Evolutionary conservation across 2,113 vertebrate species (phyloP).

Genomic region (Mobula birostris): DNA sequence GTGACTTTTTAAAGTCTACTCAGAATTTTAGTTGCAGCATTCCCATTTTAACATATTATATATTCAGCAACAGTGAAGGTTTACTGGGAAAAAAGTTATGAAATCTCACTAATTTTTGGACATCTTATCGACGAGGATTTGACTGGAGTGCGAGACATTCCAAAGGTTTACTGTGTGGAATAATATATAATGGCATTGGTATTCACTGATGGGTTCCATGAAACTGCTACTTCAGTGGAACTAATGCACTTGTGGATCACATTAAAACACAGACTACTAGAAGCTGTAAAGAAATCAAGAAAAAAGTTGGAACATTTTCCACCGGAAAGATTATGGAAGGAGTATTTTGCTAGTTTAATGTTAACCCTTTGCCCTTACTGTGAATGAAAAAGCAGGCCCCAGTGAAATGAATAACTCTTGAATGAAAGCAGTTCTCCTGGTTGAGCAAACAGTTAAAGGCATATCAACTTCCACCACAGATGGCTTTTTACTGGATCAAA

Average conservation of each 20-base stretch:
- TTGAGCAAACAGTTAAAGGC: constrained; percentile 18
- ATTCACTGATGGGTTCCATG: constrained; percentile 57
- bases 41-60: constrained; percentile 56
- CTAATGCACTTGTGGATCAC: constrained; percentile 57
- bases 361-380: constrained; percentile 22
- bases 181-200: constrained; percentile 61
- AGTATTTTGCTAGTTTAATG: background rate
- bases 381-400: background rate
- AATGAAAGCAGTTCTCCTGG: background rate
- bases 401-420: background rate
- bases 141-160: constrained; percentile 62
- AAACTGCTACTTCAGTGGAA: constrained; percentile 63
- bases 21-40: constrained; percentile 63
- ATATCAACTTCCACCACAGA: constrained; percentile 32
- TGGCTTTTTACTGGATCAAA: constrained; percentile 31
- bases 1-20: constrained; percentile 67
- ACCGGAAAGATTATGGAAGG: background rate
- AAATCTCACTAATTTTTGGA: constrained; percentile 51
- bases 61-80: constrained; percentile 54
- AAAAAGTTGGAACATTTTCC: constrained; percentile 10
- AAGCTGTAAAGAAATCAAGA: constrained; percentile 50
- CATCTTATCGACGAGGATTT: constrained; percentile 50
- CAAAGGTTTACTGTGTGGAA: constrained; percentile 62
- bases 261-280: constrained; percentile 60
- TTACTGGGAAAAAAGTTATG: constrained; percentile 59